Percentiles rank a stretch among this genome's conserved stretches.
Conservation (phyloP, 2,888 invertebrate genomes). For the Drosophila pegasa region DNA sequence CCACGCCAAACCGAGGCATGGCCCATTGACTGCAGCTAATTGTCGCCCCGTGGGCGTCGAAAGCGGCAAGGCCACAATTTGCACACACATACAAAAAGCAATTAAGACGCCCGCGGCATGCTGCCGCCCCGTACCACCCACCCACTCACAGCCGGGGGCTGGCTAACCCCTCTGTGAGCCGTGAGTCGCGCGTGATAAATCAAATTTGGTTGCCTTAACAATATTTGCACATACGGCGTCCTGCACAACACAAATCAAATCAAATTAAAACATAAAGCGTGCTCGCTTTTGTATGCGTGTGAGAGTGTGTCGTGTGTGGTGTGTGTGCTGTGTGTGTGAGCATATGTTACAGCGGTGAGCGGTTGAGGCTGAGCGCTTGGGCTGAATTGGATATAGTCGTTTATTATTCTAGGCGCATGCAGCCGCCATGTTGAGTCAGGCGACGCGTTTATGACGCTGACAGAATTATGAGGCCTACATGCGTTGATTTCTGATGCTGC, state of each 20-base stretch:
- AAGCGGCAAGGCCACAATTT: conserved; percentile 46
- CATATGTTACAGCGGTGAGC: conserved; percentile 34
- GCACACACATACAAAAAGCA: conserved; percentile 64
- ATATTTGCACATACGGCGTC: conserved; percentile 75
- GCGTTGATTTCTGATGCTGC: conserved; percentile 69
- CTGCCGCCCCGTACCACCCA: conserved; percentile 24
- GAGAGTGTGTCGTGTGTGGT: neutral
- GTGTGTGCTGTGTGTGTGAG: conserved; percentile 42
- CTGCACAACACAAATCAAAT: conserved; percentile 81
- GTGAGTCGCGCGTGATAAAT: conserved; percentile 71
- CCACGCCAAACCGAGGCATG: conserved; percentile 9
- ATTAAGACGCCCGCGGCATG: conserved; percentile 66
- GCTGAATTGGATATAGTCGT: conserved; percentile 60
- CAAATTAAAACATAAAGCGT: conserved; percentile 83
- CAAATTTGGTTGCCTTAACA: conserved; percentile 81
- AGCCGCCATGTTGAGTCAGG: conserved; percentile 67
- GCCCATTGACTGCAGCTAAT: conserved; percentile 70
- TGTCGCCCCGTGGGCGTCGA: conserved; percentile 54
- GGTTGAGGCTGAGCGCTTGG: conserved; percentile 15
- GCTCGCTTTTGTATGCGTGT: conserved; percentile 21
- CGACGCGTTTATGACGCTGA: conserved; percentile 81
- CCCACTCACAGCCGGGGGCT: neutral
- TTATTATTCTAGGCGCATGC: conserved; percentile 79
- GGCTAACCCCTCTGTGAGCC: neutral
- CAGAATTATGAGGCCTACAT: conserved; percentile 82